Percentiles rank a stretch among this genome's conserved stretches.
Evolutionary conservation across 2,113 vertebrate species (phyloP).

Genomic region (Xenopus laevis): DNA sequence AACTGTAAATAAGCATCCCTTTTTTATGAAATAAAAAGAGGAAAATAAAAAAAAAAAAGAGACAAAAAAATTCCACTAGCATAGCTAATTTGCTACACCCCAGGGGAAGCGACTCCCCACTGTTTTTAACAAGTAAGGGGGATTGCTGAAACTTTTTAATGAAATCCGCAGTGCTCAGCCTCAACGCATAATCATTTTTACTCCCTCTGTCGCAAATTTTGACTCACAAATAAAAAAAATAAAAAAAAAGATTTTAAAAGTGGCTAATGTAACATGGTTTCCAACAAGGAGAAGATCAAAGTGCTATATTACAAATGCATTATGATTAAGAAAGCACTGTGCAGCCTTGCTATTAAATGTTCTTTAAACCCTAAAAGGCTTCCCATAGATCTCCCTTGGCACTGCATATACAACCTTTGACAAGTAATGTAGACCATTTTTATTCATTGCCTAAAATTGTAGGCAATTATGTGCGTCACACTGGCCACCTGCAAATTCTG

Average conservation of each 20-base stretch:
- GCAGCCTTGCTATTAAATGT: conserved; percentile 94
- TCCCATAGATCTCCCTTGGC: conserved; percentile 99
- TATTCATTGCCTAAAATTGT: conserved; percentile 99
- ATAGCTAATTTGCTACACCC: conserved; percentile 74
- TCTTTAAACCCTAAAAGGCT: conserved; percentile 97
- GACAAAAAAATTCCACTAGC: conserved; percentile 62
- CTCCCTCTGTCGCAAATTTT: conserved; percentile 78
- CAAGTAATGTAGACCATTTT: conserved; percentile 99
- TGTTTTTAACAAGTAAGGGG: conserved; percentile 78
- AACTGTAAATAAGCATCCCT: conserved; percentile 61
- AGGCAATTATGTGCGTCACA: conserved; percentile 99
- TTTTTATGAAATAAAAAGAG: conserved; percentile 53
- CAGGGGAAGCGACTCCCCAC: conserved; percentile 70
- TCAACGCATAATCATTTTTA: conserved; percentile 81
- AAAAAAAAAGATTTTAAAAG: conserved; percentile 74
- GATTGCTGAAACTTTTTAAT: conserved; percentile 78
- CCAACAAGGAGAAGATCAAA: conserved; percentile 83
- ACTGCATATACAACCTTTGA: conserved; percentile 99
- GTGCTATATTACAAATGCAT: conserved; percentile 91
- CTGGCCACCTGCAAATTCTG: conserved; percentile 99
- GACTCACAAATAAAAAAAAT: conserved; percentile 76
- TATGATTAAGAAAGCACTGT: conserved; percentile 86
- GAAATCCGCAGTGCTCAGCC: conserved; percentile 76
- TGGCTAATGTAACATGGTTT: conserved; percentile 83
- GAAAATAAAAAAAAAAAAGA: conserved; percentile 44